Percentiles rank a stretch among this genome's conserved stretches.
Conservation (phyloP, 2,797 vertebrate genomes). For the Gastrophryne carolinensis region DNA sequence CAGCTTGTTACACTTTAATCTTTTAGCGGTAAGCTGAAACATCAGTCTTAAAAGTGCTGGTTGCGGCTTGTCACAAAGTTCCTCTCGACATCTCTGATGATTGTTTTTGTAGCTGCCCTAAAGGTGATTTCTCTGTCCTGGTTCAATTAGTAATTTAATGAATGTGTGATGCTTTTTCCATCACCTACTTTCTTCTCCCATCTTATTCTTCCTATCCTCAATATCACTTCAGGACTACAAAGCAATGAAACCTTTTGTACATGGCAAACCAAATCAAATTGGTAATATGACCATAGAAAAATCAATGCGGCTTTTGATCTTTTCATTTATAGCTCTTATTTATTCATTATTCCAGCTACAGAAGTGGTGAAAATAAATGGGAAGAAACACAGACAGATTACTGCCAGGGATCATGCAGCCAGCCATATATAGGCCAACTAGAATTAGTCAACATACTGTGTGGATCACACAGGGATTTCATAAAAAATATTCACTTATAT, state of each 20-base stretch:
- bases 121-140: constrained; percentile 53
- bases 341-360: constrained; percentile 57
- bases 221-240: constrained; percentile 41
- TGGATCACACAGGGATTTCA: no score
- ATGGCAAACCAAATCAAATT: constrained; percentile 64
- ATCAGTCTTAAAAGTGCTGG: constrained; percentile 54
- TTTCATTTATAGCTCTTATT: constrained; percentile 67
- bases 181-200: constrained; percentile 50
- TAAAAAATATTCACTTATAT: no score
- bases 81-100: constrained; percentile 54
- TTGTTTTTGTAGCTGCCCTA: constrained; percentile 52
- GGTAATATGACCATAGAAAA: constrained; percentile 54
- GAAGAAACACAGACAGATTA: no score
- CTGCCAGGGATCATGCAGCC: no score
- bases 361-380: no score
- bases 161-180: constrained; percentile 53
- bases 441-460: no score
- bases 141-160: constrained; percentile 60
- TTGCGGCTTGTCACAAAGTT: constrained; percentile 56
- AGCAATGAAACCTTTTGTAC: constrained; percentile 53
- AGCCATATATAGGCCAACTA: no score
- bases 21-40: constrained; percentile 55
- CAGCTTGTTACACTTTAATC: constrained; percentile 53
- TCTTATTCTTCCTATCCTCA: constrained; percentile 24
- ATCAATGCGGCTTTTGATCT: constrained; percentile 62